phyloP scores from a whole-genome alignment of 2,797 vertebrate genomes.

The Serranus cabrilla region DNA sequence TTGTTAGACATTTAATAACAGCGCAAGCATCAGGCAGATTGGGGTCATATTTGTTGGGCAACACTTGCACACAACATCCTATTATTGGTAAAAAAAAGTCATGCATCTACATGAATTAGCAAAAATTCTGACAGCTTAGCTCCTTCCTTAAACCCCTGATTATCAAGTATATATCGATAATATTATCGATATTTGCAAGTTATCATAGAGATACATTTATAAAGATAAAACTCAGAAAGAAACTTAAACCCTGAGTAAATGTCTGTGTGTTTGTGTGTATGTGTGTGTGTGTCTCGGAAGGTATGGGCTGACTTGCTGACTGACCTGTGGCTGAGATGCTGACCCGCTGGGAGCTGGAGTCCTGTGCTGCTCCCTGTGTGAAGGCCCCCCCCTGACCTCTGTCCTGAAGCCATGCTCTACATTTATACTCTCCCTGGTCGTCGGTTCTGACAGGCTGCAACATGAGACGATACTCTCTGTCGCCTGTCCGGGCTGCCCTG shows the following conservation, averaged over 20 bases:
- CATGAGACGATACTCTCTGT: conserved; percentile 81
- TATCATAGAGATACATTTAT: neutral
- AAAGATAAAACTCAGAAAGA: neutral
- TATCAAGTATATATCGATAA: neutral
- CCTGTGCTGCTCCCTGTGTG: conserved; percentile 62
- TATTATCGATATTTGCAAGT: too few relatives aligned
- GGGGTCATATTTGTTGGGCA: too few relatives aligned
- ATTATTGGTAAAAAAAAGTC: too few relatives aligned
- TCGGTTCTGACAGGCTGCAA: conserved; percentile 76
- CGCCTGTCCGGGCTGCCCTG: conserved; percentile 73
- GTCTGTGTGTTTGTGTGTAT: neutral
- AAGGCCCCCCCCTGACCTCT: conserved; percentile 63
- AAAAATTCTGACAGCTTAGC: too few relatives aligned
- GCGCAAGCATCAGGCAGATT: too few relatives aligned
- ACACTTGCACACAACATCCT: too few relatives aligned
- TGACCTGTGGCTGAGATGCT: conserved; percentile 76
- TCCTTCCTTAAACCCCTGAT: too few relatives aligned
- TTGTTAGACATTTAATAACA: too few relatives aligned
- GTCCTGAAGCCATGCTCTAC: conserved; percentile 80
- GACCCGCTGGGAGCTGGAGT: conserved; percentile 70
- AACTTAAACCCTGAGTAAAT: neutral
- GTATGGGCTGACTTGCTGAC: conserved; percentile 16
- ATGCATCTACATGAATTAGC: too few relatives aligned
- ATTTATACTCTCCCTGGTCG: conserved; percentile 87
- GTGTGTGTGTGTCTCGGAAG: neutral